Evolutionary conservation across 2,888 invertebrate genomes (phyloP).

Genomic region (Busseola fusca): DNA sequence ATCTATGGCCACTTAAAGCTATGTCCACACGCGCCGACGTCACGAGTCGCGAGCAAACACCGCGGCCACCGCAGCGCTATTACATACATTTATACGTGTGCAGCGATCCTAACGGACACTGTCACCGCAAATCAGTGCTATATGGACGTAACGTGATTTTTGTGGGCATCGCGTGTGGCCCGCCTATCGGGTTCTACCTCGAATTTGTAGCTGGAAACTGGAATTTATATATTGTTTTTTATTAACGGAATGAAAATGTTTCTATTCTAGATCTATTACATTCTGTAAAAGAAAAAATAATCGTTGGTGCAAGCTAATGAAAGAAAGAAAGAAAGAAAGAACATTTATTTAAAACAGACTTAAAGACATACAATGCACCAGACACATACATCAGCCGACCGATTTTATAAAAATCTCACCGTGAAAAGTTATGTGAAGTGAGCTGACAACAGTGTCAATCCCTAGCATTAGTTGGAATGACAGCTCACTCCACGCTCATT

Average conservation of each 20-base stretch:
- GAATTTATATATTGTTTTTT: slow-evolving; percentile 16
- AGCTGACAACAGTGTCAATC: too few relatives aligned
- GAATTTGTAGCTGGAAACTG: slow-evolving; percentile 7
- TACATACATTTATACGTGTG: slow-evolving; percentile 59
- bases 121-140: slow-evolving; percentile 64
- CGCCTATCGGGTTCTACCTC: slow-evolving; percentile 6
- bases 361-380: too few relatives aligned
- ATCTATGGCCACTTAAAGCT: slow-evolving; percentile 51
- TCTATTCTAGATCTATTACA: too few relatives aligned
- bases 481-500: too few relatives aligned
- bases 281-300: neutral
- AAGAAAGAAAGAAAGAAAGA: neutral
- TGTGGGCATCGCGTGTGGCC: slow-evolving; percentile 42
- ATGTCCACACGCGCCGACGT: slow-evolving; percentile 59
- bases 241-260: neutral
- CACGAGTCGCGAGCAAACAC: slow-evolving; percentile 63
- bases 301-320: neutral
- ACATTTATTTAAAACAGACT: neutral
- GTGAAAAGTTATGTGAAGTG: too few relatives aligned
- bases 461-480: too few relatives aligned
- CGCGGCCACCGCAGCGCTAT: slow-evolving; percentile 58
- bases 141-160: slow-evolving; percentile 52
- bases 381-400: too few relatives aligned
- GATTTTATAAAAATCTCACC: too few relatives aligned
- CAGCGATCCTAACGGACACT: slow-evolving; percentile 60